These are phyloP conservation scores for Buceros bicornis DNA, from an alignment of 2,797 vertebrate species.

Conservation along the genomic window DNA sequence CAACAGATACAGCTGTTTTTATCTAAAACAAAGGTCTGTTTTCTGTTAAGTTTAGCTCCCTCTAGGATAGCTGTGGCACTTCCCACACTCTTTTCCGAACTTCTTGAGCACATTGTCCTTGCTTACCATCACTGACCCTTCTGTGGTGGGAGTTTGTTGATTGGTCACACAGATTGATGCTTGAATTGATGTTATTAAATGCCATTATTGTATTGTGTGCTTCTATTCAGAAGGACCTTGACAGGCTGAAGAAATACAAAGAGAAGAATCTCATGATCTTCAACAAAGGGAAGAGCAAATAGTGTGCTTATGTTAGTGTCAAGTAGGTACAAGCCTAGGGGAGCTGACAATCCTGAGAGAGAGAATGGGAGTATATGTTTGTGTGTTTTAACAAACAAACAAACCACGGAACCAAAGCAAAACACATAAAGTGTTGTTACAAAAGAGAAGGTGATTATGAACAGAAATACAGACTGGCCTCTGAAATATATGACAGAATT, in stretches of 20 bases:
- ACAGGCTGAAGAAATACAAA: neutral
- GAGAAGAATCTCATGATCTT: neutral
- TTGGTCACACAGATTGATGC: neutral
- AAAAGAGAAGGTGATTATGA: neutral
- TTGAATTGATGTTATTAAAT: neutral
- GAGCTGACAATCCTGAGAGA: neutral
- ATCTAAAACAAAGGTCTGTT: neutral
- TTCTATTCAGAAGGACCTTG: neutral
- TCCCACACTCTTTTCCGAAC: neutral
- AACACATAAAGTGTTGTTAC: neutral
- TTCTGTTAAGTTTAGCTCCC: neutral
- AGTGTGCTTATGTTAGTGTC: neutral
- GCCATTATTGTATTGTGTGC: neutral
- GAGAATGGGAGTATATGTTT: neutral
- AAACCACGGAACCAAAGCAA: neutral
- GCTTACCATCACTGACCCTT: neutral
- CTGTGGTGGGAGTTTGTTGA: neutral
- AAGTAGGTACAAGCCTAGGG: neutral
- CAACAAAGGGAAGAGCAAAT: neutral
- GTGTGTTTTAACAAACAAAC: neutral
- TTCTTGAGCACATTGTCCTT: neutral
- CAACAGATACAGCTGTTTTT: neutral
- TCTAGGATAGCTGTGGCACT: neutral
- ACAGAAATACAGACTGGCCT: neutral
- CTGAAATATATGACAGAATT: neutral